These are phyloP conservation scores for Eubasilissa splendida DNA, from an alignment of 2,888 invertebrate genomes.

Conservation along the genomic window DNA sequence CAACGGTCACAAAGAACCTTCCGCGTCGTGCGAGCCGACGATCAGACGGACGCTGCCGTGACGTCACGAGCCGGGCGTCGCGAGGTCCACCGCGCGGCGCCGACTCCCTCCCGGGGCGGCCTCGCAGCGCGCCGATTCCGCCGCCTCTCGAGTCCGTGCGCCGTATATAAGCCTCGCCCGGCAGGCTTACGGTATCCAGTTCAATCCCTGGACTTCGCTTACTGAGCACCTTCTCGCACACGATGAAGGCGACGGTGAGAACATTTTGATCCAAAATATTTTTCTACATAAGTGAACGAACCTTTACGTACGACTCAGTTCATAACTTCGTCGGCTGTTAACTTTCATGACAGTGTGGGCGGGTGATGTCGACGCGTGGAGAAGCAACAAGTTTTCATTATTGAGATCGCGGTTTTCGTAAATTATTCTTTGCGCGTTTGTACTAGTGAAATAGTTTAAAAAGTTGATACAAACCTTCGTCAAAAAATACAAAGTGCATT, in stretches of 20 bases:
- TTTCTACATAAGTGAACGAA: background rate
- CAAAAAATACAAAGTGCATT: no score
- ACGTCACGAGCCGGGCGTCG: constrained; percentile 29
- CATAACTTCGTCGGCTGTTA: no score
- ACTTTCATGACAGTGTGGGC: background rate
- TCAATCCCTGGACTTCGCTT: constrained; percentile 71
- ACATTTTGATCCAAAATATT: background rate
- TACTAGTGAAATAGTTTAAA: no score
- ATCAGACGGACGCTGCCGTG: background rate
- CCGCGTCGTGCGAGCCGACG: no score
- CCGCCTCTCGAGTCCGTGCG: constrained; percentile 62
- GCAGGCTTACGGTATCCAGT: constrained; percentile 72
- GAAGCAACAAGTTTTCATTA: background rate
- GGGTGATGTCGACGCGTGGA: constrained; percentile 22
- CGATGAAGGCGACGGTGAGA: constrained; percentile 58
- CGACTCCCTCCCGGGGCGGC: constrained; percentile 18
- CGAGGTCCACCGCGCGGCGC: constrained; percentile 29
- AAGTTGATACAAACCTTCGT: no score
- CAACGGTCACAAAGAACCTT: no score
- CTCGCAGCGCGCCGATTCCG: constrained; percentile 5
- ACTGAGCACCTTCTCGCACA: constrained; percentile 42
- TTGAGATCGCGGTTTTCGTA: no score
- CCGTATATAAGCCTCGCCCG: constrained; percentile 74
- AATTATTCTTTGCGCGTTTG: no score
- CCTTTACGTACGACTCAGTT: no score